Base-by-base conservation (phyloP, 2,797 vertebrate species). In the Catostomus latipinnis region DNA sequence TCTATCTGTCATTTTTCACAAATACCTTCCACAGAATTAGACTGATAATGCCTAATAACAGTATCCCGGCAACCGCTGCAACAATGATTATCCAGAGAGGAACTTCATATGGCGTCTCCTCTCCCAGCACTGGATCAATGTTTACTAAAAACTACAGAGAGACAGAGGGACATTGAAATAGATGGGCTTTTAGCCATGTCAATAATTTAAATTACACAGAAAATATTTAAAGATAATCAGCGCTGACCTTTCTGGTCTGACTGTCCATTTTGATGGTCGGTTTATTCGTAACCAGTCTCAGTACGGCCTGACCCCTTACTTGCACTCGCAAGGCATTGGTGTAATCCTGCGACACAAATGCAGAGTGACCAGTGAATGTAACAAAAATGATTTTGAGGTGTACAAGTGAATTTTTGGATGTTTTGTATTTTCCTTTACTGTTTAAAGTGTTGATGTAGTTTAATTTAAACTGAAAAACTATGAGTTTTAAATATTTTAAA, bases 11-110 rank as follows among this genome's bases (percentile, higher is more conserved):
- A 34, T 34, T 34, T 34, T 34, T 34, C 1, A 12, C 16, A 61
- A 13, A 90, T 81, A 98, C 98, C 98, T 98, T 98, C 97, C 96
- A 98, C 3, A 99, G 88, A 68, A 97, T 89, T 1, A 98, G 22
- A 85, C 96, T 96, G 78, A 99, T 98, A 60, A 97, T 84, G 48
- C 96, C 96, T 84, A 99, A 89, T 1, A 99, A 92, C 45, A 97
- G 78, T 71, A 98, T 88, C 84, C 98, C 98, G 0, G 97, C 96
- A 0, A 94, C 84, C 10, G 91, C 94, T 0, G 98, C 91, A 76
- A 96, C 93, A 66, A 98, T 93, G 86, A 98, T 94, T 88, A 98
- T 88, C 98, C 96, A 98, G 66, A 98, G 91, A 0, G 96, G 95
- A 11, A 96, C 93, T 87, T 95, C 93, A 0, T 96, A 91, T 0